Base-by-base conservation (phyloP, 2,888 invertebrate genomes). In the Andrena minutula region DNA sequence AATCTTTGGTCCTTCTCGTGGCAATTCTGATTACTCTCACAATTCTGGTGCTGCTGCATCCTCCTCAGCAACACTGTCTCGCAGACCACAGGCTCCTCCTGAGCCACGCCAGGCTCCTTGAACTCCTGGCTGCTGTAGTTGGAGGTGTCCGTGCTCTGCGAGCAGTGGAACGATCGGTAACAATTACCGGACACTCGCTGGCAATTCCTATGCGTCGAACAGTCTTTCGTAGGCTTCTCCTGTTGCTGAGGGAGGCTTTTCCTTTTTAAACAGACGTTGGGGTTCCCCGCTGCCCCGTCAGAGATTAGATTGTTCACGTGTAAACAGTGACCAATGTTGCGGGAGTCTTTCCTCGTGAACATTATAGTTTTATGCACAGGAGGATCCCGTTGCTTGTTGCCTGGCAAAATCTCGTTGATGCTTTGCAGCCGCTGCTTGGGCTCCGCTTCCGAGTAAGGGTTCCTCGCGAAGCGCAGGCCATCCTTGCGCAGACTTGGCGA, bases 321-420 rank as follows among this genome's bases (percentile, higher is more conserved):
- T 30, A 64, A 8, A 51, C 56, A 68, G 5, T 68, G 72, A 1
- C 26, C 61, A 4, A 49, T 51, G 2, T 75, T 72, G 0, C 26
- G 41, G 1, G 73, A 41, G 2, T 80, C 82, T 35, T 82, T 82
- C 28, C 63, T 80, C 12, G 82, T 82, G 23, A 82, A 82, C 66
- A 82, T 71, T 6, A 80, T 56, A 2, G 82, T 82, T 10, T 68
- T 80, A 12, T 82, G 82, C 12, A 49, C 1, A 7, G 53, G 6
- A 4, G 70, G 64, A 7, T 75, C 20, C 0, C 28, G 35, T 6
- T 47, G 65, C 41, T 35, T 75, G 2, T 23, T 70, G 23, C 20
- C 30, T 8, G 12, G 0, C 1, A 74, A 81, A 16, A 68, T 58
- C 0, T 63, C 23, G 12, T 63, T 66, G 0, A 16, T 10, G 3